Base-by-base conservation (phyloP, 2,888 invertebrate genomes). In the Gandaritis pyraliata region DNA sequence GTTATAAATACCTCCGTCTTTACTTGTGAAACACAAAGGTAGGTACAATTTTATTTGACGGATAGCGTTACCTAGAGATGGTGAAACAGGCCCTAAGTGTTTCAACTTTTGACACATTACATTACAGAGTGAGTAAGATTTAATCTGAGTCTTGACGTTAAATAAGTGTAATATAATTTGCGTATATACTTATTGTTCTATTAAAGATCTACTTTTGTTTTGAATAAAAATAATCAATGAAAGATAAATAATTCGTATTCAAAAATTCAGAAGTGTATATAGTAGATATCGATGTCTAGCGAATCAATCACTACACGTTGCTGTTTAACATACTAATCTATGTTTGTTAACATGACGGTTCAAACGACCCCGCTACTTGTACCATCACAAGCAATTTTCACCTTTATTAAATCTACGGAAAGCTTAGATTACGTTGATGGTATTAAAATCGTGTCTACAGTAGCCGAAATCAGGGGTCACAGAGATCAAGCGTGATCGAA, bases 381-480 rank as follows among this genome's bases (percentile, higher is more conserved):
- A 2, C 11, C 61, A 36, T 59, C 36, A 4, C 36, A 67, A 50
- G 60, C 41, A 1, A 73, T 72, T 70, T 69, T 63, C 61, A 71
- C 68, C 74, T 74, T 70, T 76, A 77, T 63, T 38, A 23, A 54
- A 68, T 54, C 11, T 6, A 12, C n/a, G 55, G 72, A 81, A 66
- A 71, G 75, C 66, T 38, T 64, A 73, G 59, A 79, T 77, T 82
- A 13, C 64, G 58, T 65, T 75, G 72, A 48, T 59, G 53, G 64
- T 70, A 61, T 65, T 70, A 79, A 79, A 83, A 81, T 88, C 89
- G 89, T 90, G 90, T 79, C 80, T 82, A 90, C 91, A 80, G 91
- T 90, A 92, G 91, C 91, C 86, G 81, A 90, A 88, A 86, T 85
- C 83, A 83, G 81, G 88, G 91, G 91, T 91, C 91, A 88, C 61